These are phyloP conservation scores for Platichthys stellatus DNA, from an alignment of 2,113 vertebrate species.

Conservation along the genomic window DNA sequence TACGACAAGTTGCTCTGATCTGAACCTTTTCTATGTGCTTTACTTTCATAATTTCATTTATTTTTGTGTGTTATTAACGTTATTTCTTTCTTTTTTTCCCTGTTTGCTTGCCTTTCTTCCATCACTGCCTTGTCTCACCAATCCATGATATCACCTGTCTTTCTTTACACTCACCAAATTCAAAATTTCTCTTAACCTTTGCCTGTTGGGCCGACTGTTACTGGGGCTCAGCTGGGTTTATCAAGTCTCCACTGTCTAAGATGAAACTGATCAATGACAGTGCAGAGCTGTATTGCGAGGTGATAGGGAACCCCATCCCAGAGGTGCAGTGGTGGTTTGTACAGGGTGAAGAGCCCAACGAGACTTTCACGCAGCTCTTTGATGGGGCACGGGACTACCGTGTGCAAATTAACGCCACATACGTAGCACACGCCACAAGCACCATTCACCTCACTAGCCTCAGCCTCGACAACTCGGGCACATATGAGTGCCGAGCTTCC, in stretches of 20 bases:
- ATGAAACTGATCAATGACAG: slow-evolving; percentile 83
- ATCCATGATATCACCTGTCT: slow-evolving; percentile 55
- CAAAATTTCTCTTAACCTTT: slow-evolving; percentile 12
- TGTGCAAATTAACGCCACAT: slow-evolving; percentile 89
- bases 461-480: slow-evolving; percentile 85
- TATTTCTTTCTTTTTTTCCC: slow-evolving; percentile 67
- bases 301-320: slow-evolving; percentile 88
- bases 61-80: slow-evolving; percentile 71
- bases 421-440: slow-evolving; percentile 88
- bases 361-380: slow-evolving; percentile 87
- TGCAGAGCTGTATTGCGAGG: slow-evolving; percentile 91
- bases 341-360: slow-evolving; percentile 84
- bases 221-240: slow-evolving; percentile 85
- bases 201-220: slow-evolving; percentile 39
- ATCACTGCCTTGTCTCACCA: slow-evolving; percentile 58
- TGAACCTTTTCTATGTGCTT: slow-evolving; percentile 45
- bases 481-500: slow-evolving; percentile 95
- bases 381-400: slow-evolving; percentile 88
- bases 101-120: slow-evolving; percentile 58
- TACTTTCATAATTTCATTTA: slow-evolving; percentile 62
- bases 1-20: slow-evolving; percentile 36
- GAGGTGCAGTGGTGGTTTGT: slow-evolving; percentile 95
- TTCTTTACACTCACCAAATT: slow-evolving; percentile 39
- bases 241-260: slow-evolving; percentile 89
- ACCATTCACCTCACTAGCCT: slow-evolving; percentile 85